Conservation (phyloP, 2,888 invertebrate species). For the Parascotia fuliginaria region DNA sequence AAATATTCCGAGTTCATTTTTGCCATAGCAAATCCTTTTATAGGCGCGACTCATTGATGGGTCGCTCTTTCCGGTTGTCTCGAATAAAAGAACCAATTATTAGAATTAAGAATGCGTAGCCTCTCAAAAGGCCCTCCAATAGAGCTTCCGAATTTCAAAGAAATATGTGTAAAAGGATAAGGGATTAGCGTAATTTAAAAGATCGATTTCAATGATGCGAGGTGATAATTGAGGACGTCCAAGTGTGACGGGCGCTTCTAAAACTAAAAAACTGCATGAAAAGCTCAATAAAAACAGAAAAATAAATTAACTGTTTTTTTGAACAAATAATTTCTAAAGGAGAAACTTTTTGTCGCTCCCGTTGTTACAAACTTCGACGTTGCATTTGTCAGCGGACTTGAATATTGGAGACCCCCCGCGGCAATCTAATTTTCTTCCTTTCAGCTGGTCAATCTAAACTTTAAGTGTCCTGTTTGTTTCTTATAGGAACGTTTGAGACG, state of each 20-base stretch:
- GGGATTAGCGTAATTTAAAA: conserved; percentile 72
- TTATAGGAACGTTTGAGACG: conserved; percentile 18
- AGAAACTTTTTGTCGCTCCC: conserved; percentile 53
- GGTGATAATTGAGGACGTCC: conserved; percentile 36
- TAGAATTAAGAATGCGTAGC: conserved; percentile 66
- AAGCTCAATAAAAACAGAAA: conserved; percentile 18
- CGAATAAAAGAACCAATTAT: conserved; percentile 80
- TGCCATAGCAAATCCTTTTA: conserved; percentile 77
- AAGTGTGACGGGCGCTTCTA: conserved; percentile 43
- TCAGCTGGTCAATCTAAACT: conserved; percentile 55
- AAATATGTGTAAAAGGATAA: conserved; percentile 63
- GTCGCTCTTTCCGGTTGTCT: conserved; percentile 76
- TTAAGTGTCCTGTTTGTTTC: conserved; percentile 39
- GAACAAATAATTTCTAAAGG: conserved; percentile 51
- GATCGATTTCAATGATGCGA: conserved; percentile 48
- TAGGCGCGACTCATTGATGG: conserved; percentile 69
- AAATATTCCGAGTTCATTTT: conserved; percentile 68
- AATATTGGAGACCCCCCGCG: conserved; percentile 62
- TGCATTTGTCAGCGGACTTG: conserved; percentile 64
- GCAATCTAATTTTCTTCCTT: conserved; percentile 66
- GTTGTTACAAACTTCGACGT: conserved; percentile 52
- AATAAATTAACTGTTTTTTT: conserved; percentile 46
- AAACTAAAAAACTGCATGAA: conserved; percentile 30
- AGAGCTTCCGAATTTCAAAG: conserved; percentile 81
- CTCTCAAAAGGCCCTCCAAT: conserved; percentile 65